Conservation (phyloP, 1,140 invertebrate species). For the Atta colombica region DNA sequence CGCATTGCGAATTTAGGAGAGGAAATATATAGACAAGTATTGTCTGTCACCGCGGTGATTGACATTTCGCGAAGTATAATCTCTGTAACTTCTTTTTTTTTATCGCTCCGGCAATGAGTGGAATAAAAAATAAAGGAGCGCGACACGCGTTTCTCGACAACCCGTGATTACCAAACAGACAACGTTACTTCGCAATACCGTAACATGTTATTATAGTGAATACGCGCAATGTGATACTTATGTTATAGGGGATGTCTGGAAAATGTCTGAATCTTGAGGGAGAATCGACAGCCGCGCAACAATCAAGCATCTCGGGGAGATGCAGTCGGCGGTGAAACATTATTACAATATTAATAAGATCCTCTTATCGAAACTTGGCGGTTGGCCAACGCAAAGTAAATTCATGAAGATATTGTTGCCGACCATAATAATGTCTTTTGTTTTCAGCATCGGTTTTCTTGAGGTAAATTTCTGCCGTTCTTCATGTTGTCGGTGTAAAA, state of each 20-base stretch:
- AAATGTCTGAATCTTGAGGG: background rate
- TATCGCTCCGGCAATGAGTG: background rate
- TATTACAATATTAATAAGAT: slow-evolving; percentile 43
- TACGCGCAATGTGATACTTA: background rate
- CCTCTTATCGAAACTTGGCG: slow-evolving; percentile 16
- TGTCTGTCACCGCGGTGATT: background rate
- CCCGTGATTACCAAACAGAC: background rate
- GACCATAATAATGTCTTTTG: slow-evolving; percentile 14
- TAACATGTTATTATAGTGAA: background rate
- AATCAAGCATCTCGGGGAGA: background rate
- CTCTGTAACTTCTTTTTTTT: background rate
- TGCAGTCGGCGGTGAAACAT: slow-evolving; percentile 32
- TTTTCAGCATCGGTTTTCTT: slow-evolving; percentile 30
- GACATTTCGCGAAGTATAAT: slow-evolving; percentile 14
- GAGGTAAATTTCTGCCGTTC: background rate
- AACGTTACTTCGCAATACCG: background rate
- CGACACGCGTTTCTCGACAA: background rate
- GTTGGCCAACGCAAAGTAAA: slow-evolving; percentile 22
- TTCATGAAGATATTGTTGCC: slow-evolving; percentile 32
- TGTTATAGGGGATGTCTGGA: background rate
- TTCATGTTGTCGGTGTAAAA: background rate
- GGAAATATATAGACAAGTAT: background rate
- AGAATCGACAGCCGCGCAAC: background rate
- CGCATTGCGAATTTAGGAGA: background rate
- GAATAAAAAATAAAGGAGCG: background rate